Base-by-base conservation (phyloP, 2,888 invertebrate genomes). In the Agrotis ipsilon region DNA sequence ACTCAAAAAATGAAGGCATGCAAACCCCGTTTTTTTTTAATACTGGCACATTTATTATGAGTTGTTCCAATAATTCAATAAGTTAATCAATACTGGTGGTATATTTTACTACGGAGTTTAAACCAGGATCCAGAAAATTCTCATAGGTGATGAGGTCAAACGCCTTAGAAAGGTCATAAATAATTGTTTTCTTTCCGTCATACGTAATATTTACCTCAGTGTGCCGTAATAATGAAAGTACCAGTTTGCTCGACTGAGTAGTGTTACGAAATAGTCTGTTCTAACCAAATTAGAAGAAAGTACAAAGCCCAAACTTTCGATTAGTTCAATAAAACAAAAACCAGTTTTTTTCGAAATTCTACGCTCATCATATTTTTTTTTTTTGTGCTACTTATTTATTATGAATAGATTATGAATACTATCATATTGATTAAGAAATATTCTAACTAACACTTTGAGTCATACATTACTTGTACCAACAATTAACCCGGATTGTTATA, bases 211-310 rank as follows among this genome's bases (percentile, higher is more conserved):
- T 45, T 45, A 45, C 45, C 55, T 11, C n/a, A 55, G 39, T n/a
- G 14, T 55, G 32, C 13, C 32, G 3, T 19, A 55, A 39, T 39
- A 39, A 9, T 18, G n/a, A 32, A n/a, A 55, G 19, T 19, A 55
- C 54, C 54, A 55, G n/a, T 32, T 32, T n/a, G 6, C 32, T 32
- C 32, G 55, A 32, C 39, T 32, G 32, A 32, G n/a, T 19, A 16
- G 13, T 13, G 4, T 66, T 66, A 49, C 39, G 39, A 24, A 67
- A 66, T 66, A 5, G 49, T 13, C n/a, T n/a, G 16, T 39, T 16
- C 24, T 21, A 66, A 39, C 49, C 39, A 24, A 66, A 66, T 49
- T 7, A 24, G 49, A 67, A 66, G 67, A 66, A 66, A 66, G 49
- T 67, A 13, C 39, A 67, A 24, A 39, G 49, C 11, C 63, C 4